Percentiles rank a stretch among this genome's conserved stretches.
Conservation (phyloP, 2,113 vertebrate genomes). For the Pollimyrus isidori region DNA sequence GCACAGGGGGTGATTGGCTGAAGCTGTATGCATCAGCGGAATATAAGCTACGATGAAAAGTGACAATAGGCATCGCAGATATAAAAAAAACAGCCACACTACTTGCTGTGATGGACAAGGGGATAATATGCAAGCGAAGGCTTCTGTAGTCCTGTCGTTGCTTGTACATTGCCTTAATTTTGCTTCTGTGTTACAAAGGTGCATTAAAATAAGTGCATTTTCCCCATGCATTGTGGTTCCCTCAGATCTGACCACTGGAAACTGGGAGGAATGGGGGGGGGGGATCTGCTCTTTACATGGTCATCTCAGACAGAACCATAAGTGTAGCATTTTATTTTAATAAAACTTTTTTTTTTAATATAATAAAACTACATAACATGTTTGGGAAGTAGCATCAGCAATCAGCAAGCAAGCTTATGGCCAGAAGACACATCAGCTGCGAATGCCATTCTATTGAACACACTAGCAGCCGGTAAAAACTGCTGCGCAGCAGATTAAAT, state of each 20-base stretch:
- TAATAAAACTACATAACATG: constrained; percentile 1
- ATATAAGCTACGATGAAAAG: constrained; percentile 4
- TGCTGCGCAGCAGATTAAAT: constrained; percentile 36
- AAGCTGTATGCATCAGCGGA: constrained; percentile 9
- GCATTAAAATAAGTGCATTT: neutral
- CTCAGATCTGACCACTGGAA: neutral
- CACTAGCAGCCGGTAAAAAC: constrained; percentile 37
- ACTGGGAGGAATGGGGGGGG: neutral
- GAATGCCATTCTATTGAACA: constrained; percentile 48
- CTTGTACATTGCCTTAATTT: neutral
- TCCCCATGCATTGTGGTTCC: neutral
- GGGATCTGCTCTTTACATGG: neutral
- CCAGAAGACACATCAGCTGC: constrained; percentile 47
- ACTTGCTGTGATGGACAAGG: neutral
- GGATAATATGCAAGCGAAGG: constrained; percentile 7
- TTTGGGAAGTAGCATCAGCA: constrained; percentile 48
- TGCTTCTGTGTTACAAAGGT: neutral
- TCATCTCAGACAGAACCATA: neutral
- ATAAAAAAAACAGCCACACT: neutral
- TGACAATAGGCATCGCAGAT: neutral
- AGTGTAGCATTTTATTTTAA: neutral
- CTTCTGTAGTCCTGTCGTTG: constrained; percentile 1
- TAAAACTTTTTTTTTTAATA: neutral
- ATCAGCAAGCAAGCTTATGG: constrained; percentile 47
- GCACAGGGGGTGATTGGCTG: constrained; percentile 30